Evolutionary conservation across 1,140 invertebrate species (phyloP).

Genomic region (Drosophila kepulauana): DNA sequence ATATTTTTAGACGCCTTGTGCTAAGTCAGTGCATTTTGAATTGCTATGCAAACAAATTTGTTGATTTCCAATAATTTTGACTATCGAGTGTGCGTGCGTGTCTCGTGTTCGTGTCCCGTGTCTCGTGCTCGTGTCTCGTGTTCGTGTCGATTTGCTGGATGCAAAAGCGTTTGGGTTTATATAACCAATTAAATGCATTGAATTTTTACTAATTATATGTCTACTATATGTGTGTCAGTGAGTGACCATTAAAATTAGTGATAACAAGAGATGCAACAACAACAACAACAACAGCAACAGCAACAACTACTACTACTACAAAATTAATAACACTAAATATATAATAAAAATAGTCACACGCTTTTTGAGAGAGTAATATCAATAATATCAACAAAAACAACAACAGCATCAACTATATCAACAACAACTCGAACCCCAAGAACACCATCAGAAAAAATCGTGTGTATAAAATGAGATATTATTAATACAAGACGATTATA

Average conservation of each 20-base stretch:
- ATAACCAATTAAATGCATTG: constrained; percentile 20
- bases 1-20: not conserved
- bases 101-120: constrained; percentile 12
- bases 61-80: not conserved
- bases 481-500: constrained; percentile 34
- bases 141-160: constrained; percentile 15
- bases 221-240: too few relatives aligned
- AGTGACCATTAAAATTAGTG: too few relatives aligned
- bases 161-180: constrained; percentile 17
- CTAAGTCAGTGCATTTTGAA: not conserved
- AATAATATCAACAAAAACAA: constrained; percentile 40
- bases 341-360: not conserved
- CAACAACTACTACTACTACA: constrained; percentile 18
- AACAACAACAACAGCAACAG: constrained; percentile 23
- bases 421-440: constrained; percentile 30
- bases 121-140: constrained; percentile 18
- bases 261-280: constrained; percentile 1
- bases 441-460: constrained; percentile 49
- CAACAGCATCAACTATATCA: constrained; percentile 22
- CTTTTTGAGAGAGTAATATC: not conserved
- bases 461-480: constrained; percentile 50
- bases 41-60: not conserved
- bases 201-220: constrained; percentile 30
- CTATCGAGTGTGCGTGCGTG: not conserved
- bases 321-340: not conserved